These are phyloP conservation scores for Corynorhinus townsendii DNA, from an alignment of 2,113 vertebrate species.

Conservation along the genomic window DNA sequence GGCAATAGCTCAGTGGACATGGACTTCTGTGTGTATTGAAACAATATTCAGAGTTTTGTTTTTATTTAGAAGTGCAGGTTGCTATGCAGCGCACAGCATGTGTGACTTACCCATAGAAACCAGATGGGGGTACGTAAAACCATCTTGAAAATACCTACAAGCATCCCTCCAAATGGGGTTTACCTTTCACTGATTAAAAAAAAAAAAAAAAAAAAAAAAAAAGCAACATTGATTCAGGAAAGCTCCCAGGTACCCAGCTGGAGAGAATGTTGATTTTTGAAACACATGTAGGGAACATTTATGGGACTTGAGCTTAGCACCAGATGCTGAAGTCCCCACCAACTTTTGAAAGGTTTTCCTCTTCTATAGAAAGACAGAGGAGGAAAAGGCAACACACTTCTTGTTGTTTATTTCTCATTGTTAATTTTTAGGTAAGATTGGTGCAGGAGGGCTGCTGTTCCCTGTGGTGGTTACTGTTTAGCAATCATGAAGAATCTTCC, in stretches of 20 bases:
- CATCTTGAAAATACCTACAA: neutral
- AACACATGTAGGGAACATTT: neutral
- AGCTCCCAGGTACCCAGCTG: neutral
- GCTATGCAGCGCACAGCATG: neutral
- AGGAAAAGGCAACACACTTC: neutral
- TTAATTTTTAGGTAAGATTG: neutral
- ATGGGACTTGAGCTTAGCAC: neutral
- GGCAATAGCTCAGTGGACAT: neutral
- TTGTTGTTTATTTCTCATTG: slow-evolving; percentile 29
- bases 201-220: neutral
- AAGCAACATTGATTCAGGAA: neutral
- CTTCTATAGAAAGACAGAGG: neutral
- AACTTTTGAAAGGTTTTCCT: neutral
- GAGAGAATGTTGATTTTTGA: neutral
- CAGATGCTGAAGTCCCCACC: neutral
- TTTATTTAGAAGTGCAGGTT: slow-evolving; percentile 4
- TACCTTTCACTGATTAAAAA: neutral
- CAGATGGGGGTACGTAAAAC: neutral
- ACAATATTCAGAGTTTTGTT: slow-evolving; percentile 8
- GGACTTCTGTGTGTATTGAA: neutral
- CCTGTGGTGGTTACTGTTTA: neutral
- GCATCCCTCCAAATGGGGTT: neutral
- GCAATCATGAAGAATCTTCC: neutral
- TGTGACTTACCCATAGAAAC: neutral
- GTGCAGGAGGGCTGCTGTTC: neutral